A percentile compares a stretch with the other conserved stretches of the same genome.
These are phyloP conservation scores for Neotragus moschatus DNA, from an alignment of 2,113 vertebrate species.

Conservation along the genomic window DNA sequence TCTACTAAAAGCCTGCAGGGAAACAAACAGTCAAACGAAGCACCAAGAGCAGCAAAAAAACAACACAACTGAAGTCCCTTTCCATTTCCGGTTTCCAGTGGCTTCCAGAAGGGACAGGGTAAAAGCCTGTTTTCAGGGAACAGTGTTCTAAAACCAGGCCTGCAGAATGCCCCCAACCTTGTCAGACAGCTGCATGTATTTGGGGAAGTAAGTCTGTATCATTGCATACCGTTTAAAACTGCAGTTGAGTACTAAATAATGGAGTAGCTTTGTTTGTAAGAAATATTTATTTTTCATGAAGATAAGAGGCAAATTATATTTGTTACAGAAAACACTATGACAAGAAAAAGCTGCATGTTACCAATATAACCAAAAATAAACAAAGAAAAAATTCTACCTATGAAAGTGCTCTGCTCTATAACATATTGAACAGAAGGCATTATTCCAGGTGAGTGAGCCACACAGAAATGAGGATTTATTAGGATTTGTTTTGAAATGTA, in stretches of 20 bases:
- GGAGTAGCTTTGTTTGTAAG: slow-evolving; percentile 73
- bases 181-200: background rate
- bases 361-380: slow-evolving; percentile 59
- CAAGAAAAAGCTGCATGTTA: slow-evolving; percentile 70
- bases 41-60: background rate
- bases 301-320: slow-evolving; percentile 72
- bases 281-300: slow-evolving; percentile 80
- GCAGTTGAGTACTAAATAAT: slow-evolving; percentile 55
- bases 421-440: slow-evolving; percentile 51
- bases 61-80: rapidly evolving
- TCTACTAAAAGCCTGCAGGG: background rate
- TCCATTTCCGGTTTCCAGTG: rapidly evolving
- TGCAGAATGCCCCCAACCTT: background rate
- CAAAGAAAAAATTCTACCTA: slow-evolving; percentile 55
- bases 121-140: background rate
- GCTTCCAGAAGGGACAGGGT: too few species aligned
- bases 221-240: background rate
- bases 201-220: background rate
- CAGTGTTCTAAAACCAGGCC: background rate
- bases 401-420: slow-evolving; percentile 59
- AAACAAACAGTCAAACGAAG: background rate
- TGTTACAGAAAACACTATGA: slow-evolving; percentile 59
- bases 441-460: slow-evolving; percentile 31
- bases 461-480: slow-evolving; percentile 56
- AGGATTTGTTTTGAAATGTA: slow-evolving; percentile 57